Conservation (phyloP, 2,113 vertebrate species). For the Cottus gobio region DNA sequence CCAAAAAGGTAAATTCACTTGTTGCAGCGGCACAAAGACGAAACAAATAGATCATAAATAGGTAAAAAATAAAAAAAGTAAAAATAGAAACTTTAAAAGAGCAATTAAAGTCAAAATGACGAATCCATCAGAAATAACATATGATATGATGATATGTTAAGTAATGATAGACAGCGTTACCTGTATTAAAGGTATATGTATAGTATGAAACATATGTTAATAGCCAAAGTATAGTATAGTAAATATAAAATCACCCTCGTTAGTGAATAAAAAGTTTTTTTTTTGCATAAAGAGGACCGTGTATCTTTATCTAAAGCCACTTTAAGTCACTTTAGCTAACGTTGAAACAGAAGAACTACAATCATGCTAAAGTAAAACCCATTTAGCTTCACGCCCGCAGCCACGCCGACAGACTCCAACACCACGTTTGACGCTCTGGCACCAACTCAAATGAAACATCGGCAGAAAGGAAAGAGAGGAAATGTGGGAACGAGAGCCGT, state of each 20-base stretch:
- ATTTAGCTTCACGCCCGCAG: too few species aligned
- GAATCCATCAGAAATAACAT: too few species aligned
- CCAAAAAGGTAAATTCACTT: neutral
- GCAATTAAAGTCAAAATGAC: too few species aligned
- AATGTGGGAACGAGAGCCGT: slow-evolving; percentile 59
- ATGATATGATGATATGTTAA: too few species aligned
- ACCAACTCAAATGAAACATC: slow-evolving; percentile 47
- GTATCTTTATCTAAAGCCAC: neutral
- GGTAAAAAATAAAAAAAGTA: too few species aligned
- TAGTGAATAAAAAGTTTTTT: neutral
- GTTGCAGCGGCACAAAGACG: neutral
- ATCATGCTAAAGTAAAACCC: neutral
- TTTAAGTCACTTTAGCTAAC: neutral
- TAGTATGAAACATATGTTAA: too few species aligned
- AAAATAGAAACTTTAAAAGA: too few species aligned
- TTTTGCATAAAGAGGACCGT: neutral
- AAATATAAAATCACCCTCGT: neutral
- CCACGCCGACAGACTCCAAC: neutral
- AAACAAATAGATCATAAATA: too few species aligned
- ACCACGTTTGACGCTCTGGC: slow-evolving; percentile 31
- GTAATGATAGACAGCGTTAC: too few species aligned
- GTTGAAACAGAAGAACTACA: neutral
- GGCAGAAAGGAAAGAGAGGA: slow-evolving; percentile 61
- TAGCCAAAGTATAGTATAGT: neutral
- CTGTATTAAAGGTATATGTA: too few species aligned